Percentiles rank a stretch among this genome's conserved stretches.
phyloP scores from a whole-genome alignment of 2,113 vertebrate genomes.

The Sclerurus mexicanus region DNA sequence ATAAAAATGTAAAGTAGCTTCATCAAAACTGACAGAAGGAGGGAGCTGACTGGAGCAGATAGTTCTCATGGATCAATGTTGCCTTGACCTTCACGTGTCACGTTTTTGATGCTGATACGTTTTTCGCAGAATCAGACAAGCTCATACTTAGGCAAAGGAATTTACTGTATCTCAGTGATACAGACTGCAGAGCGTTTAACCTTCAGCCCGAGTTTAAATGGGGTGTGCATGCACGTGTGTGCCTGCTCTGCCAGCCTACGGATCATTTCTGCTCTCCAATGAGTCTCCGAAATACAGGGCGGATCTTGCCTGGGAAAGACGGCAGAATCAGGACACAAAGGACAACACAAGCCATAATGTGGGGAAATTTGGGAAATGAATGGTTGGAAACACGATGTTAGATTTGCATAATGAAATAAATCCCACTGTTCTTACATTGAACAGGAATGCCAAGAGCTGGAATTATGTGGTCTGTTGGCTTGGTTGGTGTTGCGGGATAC shows the following conservation, averaged over 20 bases:
- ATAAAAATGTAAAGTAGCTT: not conserved
- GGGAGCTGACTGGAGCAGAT: not conserved
- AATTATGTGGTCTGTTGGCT: not conserved
- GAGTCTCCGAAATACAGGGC: not conserved
- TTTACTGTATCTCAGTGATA: not conserved
- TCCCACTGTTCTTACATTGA: not conserved
- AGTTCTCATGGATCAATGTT: not conserved
- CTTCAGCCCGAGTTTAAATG: not conserved
- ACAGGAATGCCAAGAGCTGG: not conserved
- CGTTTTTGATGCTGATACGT: constrained; percentile 12
- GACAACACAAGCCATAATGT: not conserved
- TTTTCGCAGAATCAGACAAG: not conserved
- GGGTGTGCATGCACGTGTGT: not conserved
- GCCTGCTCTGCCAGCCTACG: not conserved
- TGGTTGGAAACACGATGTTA: not conserved
- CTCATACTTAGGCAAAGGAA: not conserved
- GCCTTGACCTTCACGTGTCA: not conserved
- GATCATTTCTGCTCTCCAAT: not conserved
- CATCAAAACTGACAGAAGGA: not conserved
- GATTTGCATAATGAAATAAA: not conserved
- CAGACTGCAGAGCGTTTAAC: not conserved
- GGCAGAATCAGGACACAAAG: not conserved
- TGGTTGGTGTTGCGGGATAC: not conserved
- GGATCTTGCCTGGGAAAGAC: not conserved
- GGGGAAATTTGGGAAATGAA: not conserved